Conservation (phyloP, 1,140 invertebrate species). For the Aphaenogaster rudis region DNA sequence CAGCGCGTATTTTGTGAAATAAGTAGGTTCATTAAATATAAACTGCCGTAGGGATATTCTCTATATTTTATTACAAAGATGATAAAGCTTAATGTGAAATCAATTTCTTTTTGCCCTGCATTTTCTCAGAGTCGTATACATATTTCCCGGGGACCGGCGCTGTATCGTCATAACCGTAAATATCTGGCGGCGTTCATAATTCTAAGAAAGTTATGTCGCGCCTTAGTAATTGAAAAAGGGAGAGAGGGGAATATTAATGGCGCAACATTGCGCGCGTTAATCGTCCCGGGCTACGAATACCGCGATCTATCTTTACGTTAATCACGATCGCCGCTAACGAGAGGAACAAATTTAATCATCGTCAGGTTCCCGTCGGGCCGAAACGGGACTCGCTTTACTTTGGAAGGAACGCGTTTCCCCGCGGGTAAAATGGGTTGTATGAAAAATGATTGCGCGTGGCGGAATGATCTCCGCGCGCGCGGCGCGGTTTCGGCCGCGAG, state of each 20-base stretch:
- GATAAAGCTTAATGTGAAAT: conserved; percentile 29
- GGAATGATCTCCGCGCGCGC: conserved; percentile 17
- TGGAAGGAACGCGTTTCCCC: background rate
- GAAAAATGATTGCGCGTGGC: conserved; percentile 39
- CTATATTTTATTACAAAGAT: background rate
- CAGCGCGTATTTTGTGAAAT: background rate
- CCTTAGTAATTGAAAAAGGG: conserved; percentile 49
- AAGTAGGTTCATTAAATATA: conserved; percentile 1
- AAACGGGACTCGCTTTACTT: background rate
- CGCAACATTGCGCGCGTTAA: conserved; percentile 29
- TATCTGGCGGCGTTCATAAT: conserved; percentile 53
- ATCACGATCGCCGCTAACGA: conserved; percentile 49
- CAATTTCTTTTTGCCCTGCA: conserved; percentile 36
- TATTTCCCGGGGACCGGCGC: background rate
- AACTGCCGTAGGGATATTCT: background rate
- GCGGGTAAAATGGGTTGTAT: conserved; percentile 15
- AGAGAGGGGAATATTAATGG: conserved; percentile 46
- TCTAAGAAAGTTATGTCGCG: conserved; percentile 54
- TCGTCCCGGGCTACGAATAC: conserved; percentile 28
- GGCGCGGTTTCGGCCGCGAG: background rate
- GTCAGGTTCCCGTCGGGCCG: background rate
- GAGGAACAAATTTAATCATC: conserved; percentile 45
- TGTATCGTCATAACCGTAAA: conserved; percentile 59
- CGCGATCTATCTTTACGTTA: conserved; percentile 48
- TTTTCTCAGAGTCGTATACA: conserved; percentile 5